Evolutionary conservation across 2,797 vertebrate species (phyloP), one percentile per base, ranked within the genome.

Genomic region (Spheniscus humboldti): DNA sequence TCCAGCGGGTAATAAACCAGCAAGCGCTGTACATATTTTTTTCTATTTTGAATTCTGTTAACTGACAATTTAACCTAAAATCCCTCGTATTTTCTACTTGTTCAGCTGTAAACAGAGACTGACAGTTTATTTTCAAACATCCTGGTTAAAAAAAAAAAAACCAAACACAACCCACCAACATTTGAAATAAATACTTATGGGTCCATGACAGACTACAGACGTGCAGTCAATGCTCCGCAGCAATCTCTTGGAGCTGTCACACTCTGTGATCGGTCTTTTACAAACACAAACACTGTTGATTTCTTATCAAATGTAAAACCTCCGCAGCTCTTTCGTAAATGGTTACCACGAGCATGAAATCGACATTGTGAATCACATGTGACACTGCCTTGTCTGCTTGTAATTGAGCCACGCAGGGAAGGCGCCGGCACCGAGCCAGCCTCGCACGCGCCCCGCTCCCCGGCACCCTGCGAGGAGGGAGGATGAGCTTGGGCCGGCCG

Each of bases 281-380:
- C 99, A 98, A 99, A 99, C 99, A 99, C 98, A 98, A 99, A 98
- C 98, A 97, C 98, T 96, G 98, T 97, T 99, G 99, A 99, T 99
- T 99, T 99, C 99, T 99, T 99, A 99, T 99, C 99, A 99, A 99
- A 99, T 99, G 99, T 99, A 99, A 98, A 99, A 99, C 98, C 98
- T 98, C 98, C 98, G 97, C 96, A 97, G 98, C 98, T 98, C 98
- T 98, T 99, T 99, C 99, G 98, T 99, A 99, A 99, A 98, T 97
- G 98, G 99, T 99, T 98, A 99, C 98, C 96, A 98, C 97, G 97
- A 99, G 99, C 99, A 98, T 99, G 99, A 99, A 99, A 99, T 99
- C 99, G 99, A 99, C 99, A 99, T 99, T 99, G 99, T 99, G 99
- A 99, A 99, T 99, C 99, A 98, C 98, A 99, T 99, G 98, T 99